Conservation (phyloP, 2,113 vertebrate species). For the Cyprinodon tularosa region DNA sequence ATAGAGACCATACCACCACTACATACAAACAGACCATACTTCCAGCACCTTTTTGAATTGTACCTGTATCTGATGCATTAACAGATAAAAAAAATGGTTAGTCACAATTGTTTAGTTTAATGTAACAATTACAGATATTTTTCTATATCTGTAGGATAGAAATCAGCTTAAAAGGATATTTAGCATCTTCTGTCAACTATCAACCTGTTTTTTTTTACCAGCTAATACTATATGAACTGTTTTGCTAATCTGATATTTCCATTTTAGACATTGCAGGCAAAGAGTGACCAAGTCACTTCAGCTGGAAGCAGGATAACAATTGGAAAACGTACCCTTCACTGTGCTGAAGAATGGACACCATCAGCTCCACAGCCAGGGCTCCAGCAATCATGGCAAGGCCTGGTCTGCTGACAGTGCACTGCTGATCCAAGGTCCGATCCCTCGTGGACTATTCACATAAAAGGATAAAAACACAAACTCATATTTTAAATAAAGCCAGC, state of each 20-base stretch:
- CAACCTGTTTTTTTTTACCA: background rate
- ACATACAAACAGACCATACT: too few species aligned
- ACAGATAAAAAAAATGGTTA: too few species aligned
- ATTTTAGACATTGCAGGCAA: background rate
- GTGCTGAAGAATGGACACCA: slow-evolving; percentile 96
- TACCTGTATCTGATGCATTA: too few species aligned
- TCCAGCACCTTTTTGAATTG: too few species aligned
- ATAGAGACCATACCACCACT: too few species aligned
- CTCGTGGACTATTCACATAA: slow-evolving; percentile 86
- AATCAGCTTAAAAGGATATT: too few species aligned
- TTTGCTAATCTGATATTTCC: background rate
- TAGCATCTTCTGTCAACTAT: background rate
- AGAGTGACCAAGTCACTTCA: background rate
- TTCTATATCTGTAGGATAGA: too few species aligned
- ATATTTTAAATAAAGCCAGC: background rate
- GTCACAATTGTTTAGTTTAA: too few species aligned
- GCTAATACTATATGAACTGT: background rate
- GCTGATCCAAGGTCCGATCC: slow-evolving; percentile 96
- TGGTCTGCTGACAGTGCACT: slow-evolving; percentile 96
- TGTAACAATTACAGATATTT: too few species aligned
- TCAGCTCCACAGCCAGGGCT: slow-evolving; percentile 94
- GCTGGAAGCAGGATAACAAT: background rate
- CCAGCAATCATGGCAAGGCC: slow-evolving; percentile 96
- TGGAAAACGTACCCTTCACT: slow-evolving; percentile 89
- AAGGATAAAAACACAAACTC: background rate